Evolutionary conservation across 2,888 invertebrate genomes (phyloP).

Genomic region (Epinotia nisella): DNA sequence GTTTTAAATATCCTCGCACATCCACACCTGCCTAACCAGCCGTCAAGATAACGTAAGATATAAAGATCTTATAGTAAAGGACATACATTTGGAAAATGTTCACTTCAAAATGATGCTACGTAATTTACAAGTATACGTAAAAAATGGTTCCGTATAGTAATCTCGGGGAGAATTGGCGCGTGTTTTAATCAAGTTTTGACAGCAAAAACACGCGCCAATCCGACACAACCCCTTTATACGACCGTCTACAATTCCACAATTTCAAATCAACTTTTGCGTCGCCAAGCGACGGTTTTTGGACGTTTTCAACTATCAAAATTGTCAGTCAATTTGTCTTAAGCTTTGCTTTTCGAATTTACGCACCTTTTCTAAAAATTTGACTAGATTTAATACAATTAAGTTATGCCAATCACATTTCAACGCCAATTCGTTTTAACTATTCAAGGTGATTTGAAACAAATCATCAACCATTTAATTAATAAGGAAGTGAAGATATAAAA

Average conservation of each 20-base stretch:
- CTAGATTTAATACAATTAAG: constrained; percentile 79
- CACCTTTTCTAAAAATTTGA: constrained; percentile 76
- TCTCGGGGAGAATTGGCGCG: constrained; percentile 24
- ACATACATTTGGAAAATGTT: constrained; percentile 76
- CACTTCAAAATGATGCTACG: constrained; percentile 70
- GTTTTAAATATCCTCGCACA: constrained; percentile 84
- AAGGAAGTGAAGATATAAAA: constrained; percentile 76
- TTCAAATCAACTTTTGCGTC: constrained; percentile 77
- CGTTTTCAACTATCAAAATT: constrained; percentile 67
- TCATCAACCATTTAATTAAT: constrained; percentile 70
- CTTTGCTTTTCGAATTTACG: constrained; percentile 66
- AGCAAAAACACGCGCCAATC: constrained; percentile 36
- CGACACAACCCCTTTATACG: constrained; percentile 44
- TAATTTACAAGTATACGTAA: constrained; percentile 72
- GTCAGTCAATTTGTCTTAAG: constrained; percentile 78
- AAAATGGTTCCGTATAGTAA: constrained; percentile 52
- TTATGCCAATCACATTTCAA: constrained; percentile 71
- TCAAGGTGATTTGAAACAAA: constrained; percentile 57
- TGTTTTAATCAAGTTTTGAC: constrained; percentile 1
- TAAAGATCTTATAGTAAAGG: constrained; percentile 80
- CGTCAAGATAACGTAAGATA: constrained; percentile 81
- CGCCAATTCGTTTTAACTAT: constrained; percentile 65
- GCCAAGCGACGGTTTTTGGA: constrained; percentile 80
- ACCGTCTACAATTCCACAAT: constrained; percentile 79
- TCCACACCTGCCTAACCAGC: constrained; percentile 81